Base-by-base conservation (phyloP, 1,140 invertebrate genomes). In the Sarcophaga peregrina region DNA sequence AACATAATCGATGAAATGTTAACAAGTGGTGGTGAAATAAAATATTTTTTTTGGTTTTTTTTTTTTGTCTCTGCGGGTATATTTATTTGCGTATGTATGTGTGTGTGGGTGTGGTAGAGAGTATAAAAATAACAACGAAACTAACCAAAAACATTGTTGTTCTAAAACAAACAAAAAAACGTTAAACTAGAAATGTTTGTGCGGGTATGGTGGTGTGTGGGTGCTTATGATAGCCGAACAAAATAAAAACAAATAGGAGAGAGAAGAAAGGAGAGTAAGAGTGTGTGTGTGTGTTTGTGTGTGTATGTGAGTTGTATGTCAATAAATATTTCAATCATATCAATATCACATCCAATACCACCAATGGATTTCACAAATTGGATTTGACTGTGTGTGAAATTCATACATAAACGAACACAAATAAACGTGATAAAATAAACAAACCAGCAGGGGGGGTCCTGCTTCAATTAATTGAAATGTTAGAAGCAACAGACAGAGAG, bases 241-340 rank as follows among this genome's bases (percentile, higher is more conserved):
- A 52, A 37, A 13, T 52, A 52, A 10, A 10, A 52, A 52, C 50
- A 9, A 52, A n/a, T n/a, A n/a, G 7, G 7, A 52, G 50, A 52
- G 13, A 52, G 50, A 52, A 52, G 50, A 15, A n/a, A n/a, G 15
- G 15, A 58, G n/a, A 58, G n/a, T n/a, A 58, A 15, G 15, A n/a
- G 54, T 58, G 54, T 58, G 15, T 15, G 6, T n/a, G 13, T 58
- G 13, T 7, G 11, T 58, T 15, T 58, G 52, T 58, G 11, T 58
- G 11, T 58, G 10, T 15, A 58, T 13, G 54, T n/a, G 54, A 20
- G 7, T 20, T 68, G 17, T 68, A 20, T 68, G 62, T 68, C 62
- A 68, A 68, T 25, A 68, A 68, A 68, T 68, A 68, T 68, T 68
- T 17, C 62, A 68, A 25, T 68, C 62, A 68, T 68, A 68, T 68